Base-by-base conservation (phyloP, 1,140 invertebrate species). In the Gonioctena quinquepunctata region DNA sequence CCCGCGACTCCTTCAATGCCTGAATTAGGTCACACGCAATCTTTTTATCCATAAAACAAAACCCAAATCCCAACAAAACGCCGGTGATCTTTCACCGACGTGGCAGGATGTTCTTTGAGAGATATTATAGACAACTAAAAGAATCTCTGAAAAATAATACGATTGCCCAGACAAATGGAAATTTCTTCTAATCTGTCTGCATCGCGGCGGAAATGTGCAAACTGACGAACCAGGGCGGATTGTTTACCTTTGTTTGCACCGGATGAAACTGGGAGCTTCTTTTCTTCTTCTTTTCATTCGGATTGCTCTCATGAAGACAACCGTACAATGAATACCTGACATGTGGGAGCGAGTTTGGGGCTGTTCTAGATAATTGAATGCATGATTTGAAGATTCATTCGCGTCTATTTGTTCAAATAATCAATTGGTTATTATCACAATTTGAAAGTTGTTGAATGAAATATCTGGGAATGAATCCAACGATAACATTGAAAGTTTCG, bases 111-210 rank as follows among this genome's bases (percentile, higher is more conserved):
- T 72, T 67, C 61, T 72, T 72, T 72, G 61, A 68, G 49, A 68
- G 65, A 72, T 68, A 56, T 68, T 68, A 68, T 49, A 68, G 70
- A 72, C 70, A 68, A 72, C 22, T 65, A 56, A 72, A 72, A 63
- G 70, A 71, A 67, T 56, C 61, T 59, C 59, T 72, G 70, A 72
- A 72, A 71, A 68, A 72, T 72, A 72, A 72, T 72, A 72, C 70
- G 70, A 72, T 49, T 33, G 62, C 42, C 27, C 33, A 64, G 23
- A 59, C 67, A 61, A 59, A 60, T 23, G 26, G 28, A 57, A 59
- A 67, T 56, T 68, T 56, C 49, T 66, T 33, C 25, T 66, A 66
- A 71, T 72, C 66, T 63, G 65, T 71, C 66, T 61, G 68, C 33
- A 61, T 63, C 49, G 33, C 50, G 27, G 63, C 70, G 70, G 70